Evolutionary conservation across 2,113 vertebrate genomes (phyloP), one percentile per base, ranked within the genome.

Genomic region (Pelusios castaneus): DNA sequence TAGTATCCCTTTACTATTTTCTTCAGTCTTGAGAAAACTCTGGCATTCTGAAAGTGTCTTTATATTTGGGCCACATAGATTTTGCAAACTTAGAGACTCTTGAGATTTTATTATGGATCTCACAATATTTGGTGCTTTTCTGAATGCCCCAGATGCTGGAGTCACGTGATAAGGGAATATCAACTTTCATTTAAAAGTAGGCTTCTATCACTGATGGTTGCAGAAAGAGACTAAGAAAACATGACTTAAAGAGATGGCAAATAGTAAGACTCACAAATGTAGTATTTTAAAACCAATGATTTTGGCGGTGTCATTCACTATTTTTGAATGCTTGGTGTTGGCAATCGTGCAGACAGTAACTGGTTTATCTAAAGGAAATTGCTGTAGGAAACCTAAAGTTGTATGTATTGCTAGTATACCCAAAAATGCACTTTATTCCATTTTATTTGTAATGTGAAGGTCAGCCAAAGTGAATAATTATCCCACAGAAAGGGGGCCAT

Each of bases 391-490:
- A 27, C 51, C 11, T 9, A 29, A 85, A 90, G 87, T 80, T 25
- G 41, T 2, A 82, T 12, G 51, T 9, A 81, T 90, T 75, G 87
- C 43, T 78, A 41, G 41, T 34, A 52, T 0, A 3, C 73, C 24
- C 45, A 67, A 67, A 90, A 89, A 80, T 31, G 27, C 49, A 49
- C 2, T 84, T 80, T 79, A 51, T 10, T 67, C 81, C 41, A 34
- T 88, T 93, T 90, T 56, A 29, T 85, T 91, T 90, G 81, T 83
- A 70, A 94, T 67, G 95, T 85, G 87, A 63, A 82, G 12, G n/a
- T 63, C 29, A 85, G 84, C 80, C 89, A 91, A 49, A 89, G n/a
- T 85, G 54, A 96, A 92, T 82, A 97, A 95, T 78, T 76, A 94
- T 43, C 34, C 63, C 41, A 84, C 91, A 86, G 90, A 76, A 85